phyloP scores from a whole-genome alignment of 2,797 vertebrate genomes.

The Capromys pilorides region DNA sequence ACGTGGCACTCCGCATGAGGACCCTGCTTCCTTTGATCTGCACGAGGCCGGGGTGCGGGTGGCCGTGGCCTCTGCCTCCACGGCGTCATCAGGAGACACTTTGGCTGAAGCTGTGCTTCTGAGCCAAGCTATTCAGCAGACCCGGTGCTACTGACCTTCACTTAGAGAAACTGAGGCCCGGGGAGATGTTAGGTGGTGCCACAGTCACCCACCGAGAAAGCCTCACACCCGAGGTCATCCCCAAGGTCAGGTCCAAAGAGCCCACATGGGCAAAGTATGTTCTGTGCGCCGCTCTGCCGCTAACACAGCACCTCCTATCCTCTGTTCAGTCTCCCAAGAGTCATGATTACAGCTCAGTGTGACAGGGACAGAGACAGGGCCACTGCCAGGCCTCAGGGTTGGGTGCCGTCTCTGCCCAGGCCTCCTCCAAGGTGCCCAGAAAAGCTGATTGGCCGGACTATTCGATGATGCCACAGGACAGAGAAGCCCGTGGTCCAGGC shows the following conservation, averaged over 20 bases:
- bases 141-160: not conserved
- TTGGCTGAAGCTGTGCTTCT: not conserved
- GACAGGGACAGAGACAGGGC: not conserved
- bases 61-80: slow-evolving; percentile 19
- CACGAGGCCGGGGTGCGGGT: slow-evolving; percentile 47
- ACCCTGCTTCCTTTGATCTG: slow-evolving; percentile 59
- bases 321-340: not conserved
- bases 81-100: slow-evolving; percentile 65
- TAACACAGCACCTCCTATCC: not conserved
- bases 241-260: not conserved
- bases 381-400: not conserved
- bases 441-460: not conserved
- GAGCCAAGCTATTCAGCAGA: not conserved
- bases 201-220: not conserved
- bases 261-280: not conserved
- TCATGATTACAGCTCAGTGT: not conserved
- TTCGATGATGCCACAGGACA: not conserved
- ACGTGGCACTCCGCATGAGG: slow-evolving; percentile 70
- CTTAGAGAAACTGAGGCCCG: slow-evolving; percentile 19
- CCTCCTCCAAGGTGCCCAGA: not conserved
- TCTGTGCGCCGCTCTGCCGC: not conserved
- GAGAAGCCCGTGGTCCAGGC: not conserved
- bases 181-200: not conserved
- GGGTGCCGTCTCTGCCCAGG: too few relatives aligned
- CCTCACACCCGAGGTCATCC: not conserved